Conservation (phyloP, 1,140 invertebrate species). For the Brachionus calyciflorus region DNA sequence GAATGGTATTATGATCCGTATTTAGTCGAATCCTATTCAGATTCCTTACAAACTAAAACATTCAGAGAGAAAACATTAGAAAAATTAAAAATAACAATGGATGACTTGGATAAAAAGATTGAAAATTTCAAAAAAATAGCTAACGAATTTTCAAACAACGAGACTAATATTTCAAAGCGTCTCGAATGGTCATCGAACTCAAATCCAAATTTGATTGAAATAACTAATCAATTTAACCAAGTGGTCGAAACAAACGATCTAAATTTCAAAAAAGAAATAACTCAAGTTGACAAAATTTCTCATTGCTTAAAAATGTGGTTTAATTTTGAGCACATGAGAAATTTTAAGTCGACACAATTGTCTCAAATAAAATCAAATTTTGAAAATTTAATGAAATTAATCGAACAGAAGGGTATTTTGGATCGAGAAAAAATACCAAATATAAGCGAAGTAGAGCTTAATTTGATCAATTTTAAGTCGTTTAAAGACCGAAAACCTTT, state of each 20-base stretch:
- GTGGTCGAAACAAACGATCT: background rate
- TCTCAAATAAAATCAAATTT: background rate
- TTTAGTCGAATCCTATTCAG: background rate
- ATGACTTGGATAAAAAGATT: background rate
- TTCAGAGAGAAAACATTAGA: background rate
- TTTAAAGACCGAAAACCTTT: constrained; percentile 35
- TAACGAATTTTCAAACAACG: background rate
- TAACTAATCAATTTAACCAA: background rate
- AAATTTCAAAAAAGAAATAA: background rate
- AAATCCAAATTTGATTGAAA: background rate
- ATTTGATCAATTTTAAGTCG: constrained; percentile 8
- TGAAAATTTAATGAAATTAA: background rate
- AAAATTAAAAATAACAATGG: background rate
- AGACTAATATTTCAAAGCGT: background rate
- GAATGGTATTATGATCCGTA: constrained; percentile 10
- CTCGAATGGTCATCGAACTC: constrained; percentile 1
- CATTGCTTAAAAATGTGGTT: background rate
- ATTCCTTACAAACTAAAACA: background rate
- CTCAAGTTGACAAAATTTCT: background rate
- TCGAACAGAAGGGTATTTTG: background rate
- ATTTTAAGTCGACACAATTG: background rate
- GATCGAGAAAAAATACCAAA: background rate
- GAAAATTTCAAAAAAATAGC: background rate
- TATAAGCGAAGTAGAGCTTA: background rate
- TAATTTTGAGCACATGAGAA: constrained; percentile 1